Evolutionary conservation across 2,113 vertebrate genomes (phyloP), one percentile per base, ranked within the genome.

Genomic region (Glaucidium brasilianum): DNA sequence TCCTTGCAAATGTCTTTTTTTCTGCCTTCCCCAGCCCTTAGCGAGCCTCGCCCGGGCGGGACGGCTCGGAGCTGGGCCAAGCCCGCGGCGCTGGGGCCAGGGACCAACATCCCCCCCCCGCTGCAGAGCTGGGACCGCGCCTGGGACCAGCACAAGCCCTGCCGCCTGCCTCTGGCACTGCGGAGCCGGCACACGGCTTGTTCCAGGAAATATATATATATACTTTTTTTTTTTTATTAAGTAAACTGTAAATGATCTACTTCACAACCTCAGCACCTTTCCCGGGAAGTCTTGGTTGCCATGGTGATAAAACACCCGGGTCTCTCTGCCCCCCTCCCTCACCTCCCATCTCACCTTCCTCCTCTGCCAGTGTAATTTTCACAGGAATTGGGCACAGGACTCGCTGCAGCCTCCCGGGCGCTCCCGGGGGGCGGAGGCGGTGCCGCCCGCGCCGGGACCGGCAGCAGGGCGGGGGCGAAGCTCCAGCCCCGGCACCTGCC

Each of bases 191-290:
- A 60, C 69, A 27, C 35, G 29, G 55, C 64, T 62, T 56, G 56
- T 23, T 50, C 71, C 86, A 49, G 89, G 76, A 86, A 79, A 64
- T 47, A 47, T 19, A 47, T 19, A 72, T 49, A 47, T 21, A 43
- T 23, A 43, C 6, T 15, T 43, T 18, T 39, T 37, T 55, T 62
- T 50, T 84, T 58, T 58, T 3, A 55, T 58, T 30, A 91, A 91
- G 80, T 78, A 92, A 93, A 86, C 50, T 73, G 89, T 39, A 90
- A 86, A 74, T 91, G 75, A 92, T 50, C 79, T 79, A 71, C 90
- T 94, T 89, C 80, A 83, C 82, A 75, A 76, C 86, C 87, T 92
- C 86, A 89, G 67, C 91, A 92, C 89, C 89, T 72, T 72, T 83
- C 82, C 94, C 73, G 78, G 79, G 72, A 84, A 90, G 72, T 53